Conservation (phyloP, 2,888 invertebrate species). For the Terebella lapidaria region DNA sequence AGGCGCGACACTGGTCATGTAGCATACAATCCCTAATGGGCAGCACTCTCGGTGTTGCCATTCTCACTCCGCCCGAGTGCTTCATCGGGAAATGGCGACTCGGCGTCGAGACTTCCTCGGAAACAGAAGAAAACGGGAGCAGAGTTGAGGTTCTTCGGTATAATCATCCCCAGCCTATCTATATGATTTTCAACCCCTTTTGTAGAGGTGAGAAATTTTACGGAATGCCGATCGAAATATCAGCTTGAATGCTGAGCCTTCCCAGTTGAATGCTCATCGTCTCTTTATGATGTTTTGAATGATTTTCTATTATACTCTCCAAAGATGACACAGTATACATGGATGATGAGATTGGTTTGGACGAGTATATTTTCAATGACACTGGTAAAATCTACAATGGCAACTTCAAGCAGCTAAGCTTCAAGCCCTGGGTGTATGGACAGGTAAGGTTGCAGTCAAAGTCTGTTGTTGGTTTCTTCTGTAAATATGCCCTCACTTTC, state of each 20-base stretch:
- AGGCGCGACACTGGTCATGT: neutral
- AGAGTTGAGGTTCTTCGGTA: constrained; percentile 1
- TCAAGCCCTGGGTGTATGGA: constrained; percentile 76
- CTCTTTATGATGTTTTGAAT: too few species aligned
- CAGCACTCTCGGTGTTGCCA: neutral
- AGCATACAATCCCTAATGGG: neutral
- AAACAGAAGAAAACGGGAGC: neutral
- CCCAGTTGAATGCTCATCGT: too few species aligned
- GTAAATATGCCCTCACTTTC: too few species aligned
- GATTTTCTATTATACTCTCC: too few species aligned
- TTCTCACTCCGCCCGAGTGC: neutral
- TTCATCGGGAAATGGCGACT: constrained; percentile 21
- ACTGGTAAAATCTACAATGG: constrained; percentile 86
- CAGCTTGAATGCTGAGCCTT: too few species aligned
- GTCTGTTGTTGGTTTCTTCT: too few species aligned
- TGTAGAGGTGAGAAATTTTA: constrained; percentile 66
- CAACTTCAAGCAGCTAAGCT: constrained; percentile 70
- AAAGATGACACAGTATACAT: constrained; percentile 61
- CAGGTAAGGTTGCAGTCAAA: constrained; percentile 58
- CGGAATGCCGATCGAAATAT: too few species aligned
- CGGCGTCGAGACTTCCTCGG: constrained; percentile 11
- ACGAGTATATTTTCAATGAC: constrained; percentile 69
- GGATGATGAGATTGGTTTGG: constrained; percentile 70
- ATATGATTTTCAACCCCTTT: constrained; percentile 85
- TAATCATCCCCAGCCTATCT: constrained; percentile 55